A percentile compares a stretch with the other conserved stretches of the same genome.
phyloP scores from a whole-genome alignment of 2,113 vertebrate species.

The Tachycineta bicolor region DNA sequence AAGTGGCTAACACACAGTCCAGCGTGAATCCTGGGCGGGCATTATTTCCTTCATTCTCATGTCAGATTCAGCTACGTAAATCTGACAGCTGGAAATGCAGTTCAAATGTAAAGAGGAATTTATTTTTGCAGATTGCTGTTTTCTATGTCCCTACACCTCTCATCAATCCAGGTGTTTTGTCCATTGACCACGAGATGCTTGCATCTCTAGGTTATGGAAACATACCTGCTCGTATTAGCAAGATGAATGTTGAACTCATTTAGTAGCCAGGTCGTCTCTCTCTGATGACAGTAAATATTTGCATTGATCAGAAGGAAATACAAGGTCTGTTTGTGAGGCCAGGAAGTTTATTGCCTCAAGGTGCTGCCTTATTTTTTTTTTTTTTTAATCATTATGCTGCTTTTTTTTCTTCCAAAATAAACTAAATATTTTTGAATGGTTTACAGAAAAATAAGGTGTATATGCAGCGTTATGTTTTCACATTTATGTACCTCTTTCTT shows the following conservation, averaged over 20 bases:
- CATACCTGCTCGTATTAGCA: background rate
- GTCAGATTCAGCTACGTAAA: background rate
- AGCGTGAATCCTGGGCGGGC: background rate
- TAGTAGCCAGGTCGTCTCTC: background rate
- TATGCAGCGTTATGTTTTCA: background rate
- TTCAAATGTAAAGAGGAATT: background rate
- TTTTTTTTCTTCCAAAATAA: background rate
- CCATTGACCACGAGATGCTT: fast-evolving
- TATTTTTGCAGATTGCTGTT: background rate
- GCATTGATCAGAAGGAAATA: background rate
- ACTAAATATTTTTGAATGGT: background rate
- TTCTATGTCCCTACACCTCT: background rate
- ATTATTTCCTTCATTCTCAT: background rate
- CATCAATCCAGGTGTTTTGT: background rate
- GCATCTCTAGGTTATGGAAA: background rate
- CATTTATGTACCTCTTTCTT: background rate
- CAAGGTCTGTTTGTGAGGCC: background rate
- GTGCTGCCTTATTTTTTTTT: background rate
- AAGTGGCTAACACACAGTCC: background rate
- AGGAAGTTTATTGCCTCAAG: background rate
- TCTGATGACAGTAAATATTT: background rate
- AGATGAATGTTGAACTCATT: background rate
- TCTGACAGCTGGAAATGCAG: background rate
- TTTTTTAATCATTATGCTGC: background rate
- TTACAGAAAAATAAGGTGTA: background rate